Evolutionary conservation across 2,888 invertebrate genomes (phyloP), one percentile per base, ranked within the genome.

Genomic region (Ornithoptera priamus): DNA sequence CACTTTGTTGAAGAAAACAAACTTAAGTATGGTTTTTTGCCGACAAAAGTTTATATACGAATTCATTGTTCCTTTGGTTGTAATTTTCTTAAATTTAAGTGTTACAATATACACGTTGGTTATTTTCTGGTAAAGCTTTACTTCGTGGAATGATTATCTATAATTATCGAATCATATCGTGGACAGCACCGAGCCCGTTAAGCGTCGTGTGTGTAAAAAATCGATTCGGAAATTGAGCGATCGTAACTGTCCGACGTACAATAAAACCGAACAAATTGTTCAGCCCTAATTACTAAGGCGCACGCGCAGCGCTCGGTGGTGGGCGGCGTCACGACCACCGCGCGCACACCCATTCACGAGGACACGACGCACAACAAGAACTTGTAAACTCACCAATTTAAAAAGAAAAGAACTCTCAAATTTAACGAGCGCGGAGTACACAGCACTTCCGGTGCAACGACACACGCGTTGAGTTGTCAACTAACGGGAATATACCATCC

Each of bases 381-480:
- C 69, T 64, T 68, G 70, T 42, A 65, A 64, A 72, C 70, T 74
- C 71, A 73, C 72, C 72, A 72, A 68, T 39, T 70, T 64, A 67
- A 61, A 71, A 70, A 72, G 70, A 67, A 72, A 67, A 70, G 65
- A 63, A 68, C 59, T 71, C 70, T 39, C 71, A 66, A 70, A 72
- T 71, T 72, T 71, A 72, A 75, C 70, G 67, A 71, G 71, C 72
- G 63, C 69, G 60, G 46, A 58, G 67, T 68, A 68, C 71, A 65
- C 68, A 71, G 68, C 68, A 68, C 72, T 75, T 75, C 75, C 74
- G 72, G 75, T 71, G 70, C 73, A 68, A 73, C 77, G 83, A 83
- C 84, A 84, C 84, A 84, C 85, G 86, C 82, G 78, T 77, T 76
- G 79, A 77, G 76, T 75, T 76, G 75, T 75, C 76, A 75, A 50